A percentile compares a stretch with the other conserved stretches of the same genome.
Evolutionary conservation across 1,140 invertebrate species (phyloP).

Genomic region (Drosophila suzukii): DNA sequence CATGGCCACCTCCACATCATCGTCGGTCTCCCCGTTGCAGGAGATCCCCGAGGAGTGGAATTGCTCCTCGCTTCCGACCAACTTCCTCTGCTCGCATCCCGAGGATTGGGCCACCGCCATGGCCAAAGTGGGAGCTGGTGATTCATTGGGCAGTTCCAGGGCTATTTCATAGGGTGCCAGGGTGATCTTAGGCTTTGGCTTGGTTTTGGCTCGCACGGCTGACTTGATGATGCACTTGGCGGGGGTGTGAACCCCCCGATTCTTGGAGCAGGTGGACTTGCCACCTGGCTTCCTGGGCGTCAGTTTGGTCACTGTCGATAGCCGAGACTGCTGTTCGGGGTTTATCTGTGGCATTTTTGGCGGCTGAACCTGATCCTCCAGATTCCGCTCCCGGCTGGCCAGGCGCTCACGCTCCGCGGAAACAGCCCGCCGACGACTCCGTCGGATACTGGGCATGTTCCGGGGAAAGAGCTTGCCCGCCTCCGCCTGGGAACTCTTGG

Average conservation of each 20-base stretch:
- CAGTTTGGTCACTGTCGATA: constrained; percentile 70
- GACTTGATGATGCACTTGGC: constrained; percentile 50
- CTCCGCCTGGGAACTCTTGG: constrained; percentile 71
- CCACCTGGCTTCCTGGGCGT: constrained; percentile 43
- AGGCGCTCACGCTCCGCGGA: constrained; percentile 38
- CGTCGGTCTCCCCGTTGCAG: constrained; percentile 70
- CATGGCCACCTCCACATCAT: constrained; percentile 79
- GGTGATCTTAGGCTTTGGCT: constrained; percentile 52
- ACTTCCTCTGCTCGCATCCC: constrained; percentile 54
- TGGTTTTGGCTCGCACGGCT: constrained; percentile 61
- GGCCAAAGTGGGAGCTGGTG: constrained; percentile 52
- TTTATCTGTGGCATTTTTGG: constrained; percentile 31
- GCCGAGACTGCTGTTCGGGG: constrained; percentile 40
- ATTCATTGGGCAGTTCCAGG: constrained; percentile 53
- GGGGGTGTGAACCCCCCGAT: constrained; percentile 10
- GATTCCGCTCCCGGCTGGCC: constrained; percentile 15
- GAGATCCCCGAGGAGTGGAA: constrained; percentile 83
- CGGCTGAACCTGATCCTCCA: constrained; percentile 25
- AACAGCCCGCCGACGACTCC: constrained; percentile 61
- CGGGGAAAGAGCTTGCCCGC: constrained; percentile 74
- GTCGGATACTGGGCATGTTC: constrained; percentile 80
- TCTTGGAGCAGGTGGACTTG: constrained; percentile 66
- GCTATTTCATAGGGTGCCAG: constrained; percentile 66
- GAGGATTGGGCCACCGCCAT: constrained; percentile 49
- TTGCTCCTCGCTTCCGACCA: constrained; percentile 61